Evolutionary conservation across 2,888 invertebrate species (phyloP).

Genomic region (Nephrotoma flavescens): DNA sequence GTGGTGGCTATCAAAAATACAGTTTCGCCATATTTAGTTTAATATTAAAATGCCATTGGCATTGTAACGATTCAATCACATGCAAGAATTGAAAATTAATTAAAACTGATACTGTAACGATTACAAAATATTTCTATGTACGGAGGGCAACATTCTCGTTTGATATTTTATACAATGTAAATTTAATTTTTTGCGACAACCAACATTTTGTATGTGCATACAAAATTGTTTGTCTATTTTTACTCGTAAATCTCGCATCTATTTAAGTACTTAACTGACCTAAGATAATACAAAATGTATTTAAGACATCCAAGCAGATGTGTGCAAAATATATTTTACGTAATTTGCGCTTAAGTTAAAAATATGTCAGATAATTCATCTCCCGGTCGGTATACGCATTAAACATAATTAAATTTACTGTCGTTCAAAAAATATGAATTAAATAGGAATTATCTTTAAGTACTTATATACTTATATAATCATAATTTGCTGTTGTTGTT

Average conservation of each 20-base stretch:
- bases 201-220: not conserved
- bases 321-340: not conserved
- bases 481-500: not conserved
- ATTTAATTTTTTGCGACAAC: not conserved
- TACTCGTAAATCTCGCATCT: not conserved
- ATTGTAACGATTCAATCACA: not conserved
- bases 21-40: not conserved
- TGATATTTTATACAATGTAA: not conserved
- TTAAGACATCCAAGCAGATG: not conserved
- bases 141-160: not conserved
- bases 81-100: not conserved
- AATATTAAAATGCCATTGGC: not conserved
- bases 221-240: not conserved
- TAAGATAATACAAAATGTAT: not conserved
- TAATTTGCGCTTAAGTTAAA: not conserved
- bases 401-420: not conserved
- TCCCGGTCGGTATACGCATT: not conserved
- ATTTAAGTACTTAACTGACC: not conserved
- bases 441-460: not conserved
- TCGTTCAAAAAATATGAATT: not conserved
- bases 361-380: not conserved
- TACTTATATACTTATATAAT: not conserved
- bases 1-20: not conserved
- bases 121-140: too few relatives aligned
- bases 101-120: not conserved